A percentile compares a stretch with the other conserved stretches of the same genome.
phyloP scores from a whole-genome alignment of 2,113 vertebrate genomes.

The Caloenas nicobarica region DNA sequence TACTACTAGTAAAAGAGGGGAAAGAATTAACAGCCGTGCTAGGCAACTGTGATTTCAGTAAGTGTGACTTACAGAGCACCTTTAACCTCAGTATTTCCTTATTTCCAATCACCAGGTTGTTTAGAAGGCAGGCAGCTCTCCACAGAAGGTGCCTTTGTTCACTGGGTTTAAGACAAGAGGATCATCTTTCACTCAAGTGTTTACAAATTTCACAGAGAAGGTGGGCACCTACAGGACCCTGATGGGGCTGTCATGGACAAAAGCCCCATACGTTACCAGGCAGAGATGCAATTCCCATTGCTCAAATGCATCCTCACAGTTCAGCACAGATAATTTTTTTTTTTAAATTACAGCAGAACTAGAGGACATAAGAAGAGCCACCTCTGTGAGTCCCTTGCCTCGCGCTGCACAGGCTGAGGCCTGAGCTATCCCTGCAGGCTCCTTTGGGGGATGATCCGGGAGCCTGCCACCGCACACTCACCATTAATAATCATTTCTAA shows the following conservation, averaged over 20 bases:
- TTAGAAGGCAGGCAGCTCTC: neutral
- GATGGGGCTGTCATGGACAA: neutral
- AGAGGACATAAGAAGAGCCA: too few species aligned
- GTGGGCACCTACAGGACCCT: neutral
- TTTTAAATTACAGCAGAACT: too few species aligned
- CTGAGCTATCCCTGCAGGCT: too few species aligned
- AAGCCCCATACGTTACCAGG: fast-evolving
- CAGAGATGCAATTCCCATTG: too few species aligned
- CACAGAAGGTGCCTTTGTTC: neutral
- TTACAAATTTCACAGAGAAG: neutral
- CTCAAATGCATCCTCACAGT: too few species aligned
- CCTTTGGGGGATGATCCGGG: too few species aligned
- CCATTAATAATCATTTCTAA: too few species aligned
- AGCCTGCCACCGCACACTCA: fast-evolving
- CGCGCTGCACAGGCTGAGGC: too few species aligned
- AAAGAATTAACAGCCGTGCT: neutral
- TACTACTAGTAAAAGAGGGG: neutral
- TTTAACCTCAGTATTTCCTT: neutral
- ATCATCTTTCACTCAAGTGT: neutral
- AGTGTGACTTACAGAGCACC: neutral
- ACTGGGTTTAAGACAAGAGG: neutral
- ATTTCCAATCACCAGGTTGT: neutral
- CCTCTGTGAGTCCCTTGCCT: too few species aligned
- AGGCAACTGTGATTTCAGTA: neutral
- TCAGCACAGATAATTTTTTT: too few species aligned